phyloP scores from a whole-genome alignment of 2,888 invertebrate genomes.

The Mesopsocus fuscifrons region DNA sequence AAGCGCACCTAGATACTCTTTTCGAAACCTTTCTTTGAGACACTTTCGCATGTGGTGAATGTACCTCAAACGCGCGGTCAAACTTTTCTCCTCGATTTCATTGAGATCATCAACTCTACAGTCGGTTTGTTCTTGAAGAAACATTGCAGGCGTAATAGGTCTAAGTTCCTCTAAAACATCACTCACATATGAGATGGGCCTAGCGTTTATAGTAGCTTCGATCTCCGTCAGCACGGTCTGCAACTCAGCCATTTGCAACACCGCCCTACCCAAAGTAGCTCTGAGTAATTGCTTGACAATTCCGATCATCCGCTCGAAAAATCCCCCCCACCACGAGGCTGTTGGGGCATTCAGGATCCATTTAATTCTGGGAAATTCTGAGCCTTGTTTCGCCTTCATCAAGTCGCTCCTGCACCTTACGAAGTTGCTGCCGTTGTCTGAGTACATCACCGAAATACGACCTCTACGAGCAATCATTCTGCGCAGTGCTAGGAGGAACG shows the following conservation, averaged over 20 bases:
- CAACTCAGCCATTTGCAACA: slow-evolving; percentile 11
- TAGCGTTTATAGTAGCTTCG: slow-evolving; percentile 11
- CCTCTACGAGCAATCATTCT: not conserved
- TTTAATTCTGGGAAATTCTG: not conserved
- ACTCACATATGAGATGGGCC: slow-evolving; percentile 13
- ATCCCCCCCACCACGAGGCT: slow-evolving; percentile 10
- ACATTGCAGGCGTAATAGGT: slow-evolving; percentile 12
- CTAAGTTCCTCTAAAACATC: slow-evolving; percentile 4
- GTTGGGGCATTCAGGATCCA: not conserved
- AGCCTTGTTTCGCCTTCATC: not conserved
- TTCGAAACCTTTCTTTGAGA: too few relatives aligned
- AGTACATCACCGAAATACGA: not conserved
- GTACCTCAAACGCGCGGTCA: too few relatives aligned
- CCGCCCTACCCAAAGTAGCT: slow-evolving; percentile 11
- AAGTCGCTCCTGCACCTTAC: not conserved
- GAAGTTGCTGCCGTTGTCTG: not conserved
- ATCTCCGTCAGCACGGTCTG: slow-evolving; percentile 13
- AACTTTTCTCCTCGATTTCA: too few relatives aligned
- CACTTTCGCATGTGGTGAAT: too few relatives aligned
- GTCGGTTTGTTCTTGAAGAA: too few relatives aligned
- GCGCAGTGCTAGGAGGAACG: not conserved
- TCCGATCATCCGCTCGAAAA: slow-evolving; percentile 12
- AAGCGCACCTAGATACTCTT: too few relatives aligned
- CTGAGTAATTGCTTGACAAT: slow-evolving; percentile 11
- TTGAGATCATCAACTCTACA: too few relatives aligned